Evolutionary conservation across 2,113 vertebrate genomes (phyloP).

Genomic region (Pantherophis guttatus): DNA sequence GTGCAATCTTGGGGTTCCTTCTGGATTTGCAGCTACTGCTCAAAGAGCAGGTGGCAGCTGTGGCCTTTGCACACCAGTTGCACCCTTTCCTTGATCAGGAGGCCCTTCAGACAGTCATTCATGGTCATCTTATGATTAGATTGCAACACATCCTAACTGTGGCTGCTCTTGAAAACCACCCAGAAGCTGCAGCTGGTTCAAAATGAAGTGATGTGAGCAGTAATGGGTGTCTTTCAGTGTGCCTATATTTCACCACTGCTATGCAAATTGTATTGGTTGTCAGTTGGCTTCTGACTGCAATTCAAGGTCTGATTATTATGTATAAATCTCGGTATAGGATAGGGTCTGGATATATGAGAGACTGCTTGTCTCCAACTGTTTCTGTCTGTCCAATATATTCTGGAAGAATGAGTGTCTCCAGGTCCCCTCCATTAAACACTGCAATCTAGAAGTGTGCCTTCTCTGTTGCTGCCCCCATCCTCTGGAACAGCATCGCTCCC

Average conservation of each 20-base stretch:
- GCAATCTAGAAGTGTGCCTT: background rate
- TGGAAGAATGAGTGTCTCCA: background rate
- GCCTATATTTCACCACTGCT: background rate
- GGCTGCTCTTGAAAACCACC: background rate
- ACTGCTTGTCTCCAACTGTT: background rate
- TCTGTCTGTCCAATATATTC: background rate
- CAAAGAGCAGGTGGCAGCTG: too few relatives aligned
- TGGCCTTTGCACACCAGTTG: background rate
- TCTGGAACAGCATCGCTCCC: background rate
- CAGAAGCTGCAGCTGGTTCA: background rate
- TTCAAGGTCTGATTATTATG: background rate
- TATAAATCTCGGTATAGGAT: background rate
- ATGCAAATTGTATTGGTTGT: background rate
- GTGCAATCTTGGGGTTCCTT: too few relatives aligned
- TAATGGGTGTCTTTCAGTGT: background rate
- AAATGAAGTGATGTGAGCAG: background rate
- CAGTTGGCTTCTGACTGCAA: background rate
- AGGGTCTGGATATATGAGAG: background rate
- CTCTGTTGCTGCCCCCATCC: background rate
- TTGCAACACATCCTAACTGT: background rate
- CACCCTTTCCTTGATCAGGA: background rate
- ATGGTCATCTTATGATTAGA: background rate
- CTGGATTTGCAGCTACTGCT: too few relatives aligned
- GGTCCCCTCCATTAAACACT: background rate
- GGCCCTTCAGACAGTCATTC: background rate